phyloP scores from a whole-genome alignment of 2,113 vertebrate genomes.

The Bucco capensis region DNA sequence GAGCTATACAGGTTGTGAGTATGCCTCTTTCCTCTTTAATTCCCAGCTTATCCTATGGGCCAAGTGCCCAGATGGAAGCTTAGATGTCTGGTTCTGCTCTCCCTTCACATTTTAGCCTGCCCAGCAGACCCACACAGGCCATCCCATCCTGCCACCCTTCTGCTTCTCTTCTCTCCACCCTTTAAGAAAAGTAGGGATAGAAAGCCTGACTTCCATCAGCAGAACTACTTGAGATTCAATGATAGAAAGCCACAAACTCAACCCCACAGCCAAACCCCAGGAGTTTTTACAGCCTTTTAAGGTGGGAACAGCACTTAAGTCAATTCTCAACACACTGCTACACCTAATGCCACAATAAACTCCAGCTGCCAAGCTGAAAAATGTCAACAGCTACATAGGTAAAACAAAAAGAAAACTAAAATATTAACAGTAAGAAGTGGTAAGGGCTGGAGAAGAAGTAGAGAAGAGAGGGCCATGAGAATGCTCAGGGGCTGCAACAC shows the following conservation, averaged over 20 bases:
- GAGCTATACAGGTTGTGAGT: background rate
- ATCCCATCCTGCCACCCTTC: background rate
- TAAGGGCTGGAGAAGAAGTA: background rate
- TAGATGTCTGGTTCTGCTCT: background rate
- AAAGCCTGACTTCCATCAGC: background rate
- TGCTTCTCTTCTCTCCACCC: background rate
- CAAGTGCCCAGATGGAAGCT: background rate
- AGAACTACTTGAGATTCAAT: background rate
- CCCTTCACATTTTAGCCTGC: background rate
- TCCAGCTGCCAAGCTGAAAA: background rate
- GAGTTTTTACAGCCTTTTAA: background rate
- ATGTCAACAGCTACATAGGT: rapidly evolving
- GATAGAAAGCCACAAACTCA: background rate
- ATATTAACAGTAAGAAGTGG: background rate
- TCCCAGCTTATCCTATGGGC: background rate
- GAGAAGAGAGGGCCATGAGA: no score
- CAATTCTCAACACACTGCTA: background rate
- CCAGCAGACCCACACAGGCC: background rate
- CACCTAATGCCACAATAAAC: background rate
- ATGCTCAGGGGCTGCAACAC: no score
- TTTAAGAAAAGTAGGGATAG: background rate
- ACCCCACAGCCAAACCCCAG: background rate
- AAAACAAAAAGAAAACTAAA: no score
- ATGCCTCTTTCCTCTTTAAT: background rate
- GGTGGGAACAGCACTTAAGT: background rate